A percentile compares a stretch with the other conserved stretches of the same genome.
Evolutionary conservation across 2,113 vertebrate species (phyloP).

Genomic region (Cathartes aura): DNA sequence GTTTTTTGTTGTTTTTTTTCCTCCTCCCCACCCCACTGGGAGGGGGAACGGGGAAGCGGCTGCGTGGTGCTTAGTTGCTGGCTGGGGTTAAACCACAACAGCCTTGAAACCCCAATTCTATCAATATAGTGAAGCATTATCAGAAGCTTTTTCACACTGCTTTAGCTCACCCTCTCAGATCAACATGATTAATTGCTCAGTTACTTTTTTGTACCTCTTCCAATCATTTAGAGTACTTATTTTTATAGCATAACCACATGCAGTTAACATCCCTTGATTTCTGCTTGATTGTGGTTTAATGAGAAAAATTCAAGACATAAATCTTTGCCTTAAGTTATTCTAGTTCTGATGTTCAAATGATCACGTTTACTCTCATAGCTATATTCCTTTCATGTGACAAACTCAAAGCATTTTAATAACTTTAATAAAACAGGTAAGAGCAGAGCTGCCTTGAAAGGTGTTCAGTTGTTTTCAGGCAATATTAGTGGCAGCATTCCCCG

Average conservation of each 20-base stretch:
- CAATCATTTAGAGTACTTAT: conserved; percentile 24
- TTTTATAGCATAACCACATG: conserved; percentile 19
- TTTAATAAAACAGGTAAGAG: background rate
- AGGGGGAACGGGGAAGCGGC: too few relatives aligned
- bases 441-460: background rate
- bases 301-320: conserved; percentile 33
- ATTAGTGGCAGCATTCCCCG: background rate
- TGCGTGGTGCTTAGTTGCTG: too few relatives aligned
- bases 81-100: too few relatives aligned
- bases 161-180: conserved; percentile 11
- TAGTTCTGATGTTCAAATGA: background rate
- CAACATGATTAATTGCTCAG: conserved; percentile 34
- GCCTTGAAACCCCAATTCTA: background rate
- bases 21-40: too few relatives aligned
- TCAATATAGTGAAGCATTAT: background rate
- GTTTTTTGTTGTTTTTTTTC: too few relatives aligned
- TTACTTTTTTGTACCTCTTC: conserved; percentile 18
- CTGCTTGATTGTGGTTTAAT: conserved; percentile 8
- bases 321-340: conserved; percentile 25
- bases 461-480: background rate
- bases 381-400: background rate
- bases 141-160: background rate
- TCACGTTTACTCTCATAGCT: background rate
- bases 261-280: conserved; percentile 37
- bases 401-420: background rate